Base-by-base conservation (phyloP, 2,888 invertebrate species). In the Ceramica pisi region DNA sequence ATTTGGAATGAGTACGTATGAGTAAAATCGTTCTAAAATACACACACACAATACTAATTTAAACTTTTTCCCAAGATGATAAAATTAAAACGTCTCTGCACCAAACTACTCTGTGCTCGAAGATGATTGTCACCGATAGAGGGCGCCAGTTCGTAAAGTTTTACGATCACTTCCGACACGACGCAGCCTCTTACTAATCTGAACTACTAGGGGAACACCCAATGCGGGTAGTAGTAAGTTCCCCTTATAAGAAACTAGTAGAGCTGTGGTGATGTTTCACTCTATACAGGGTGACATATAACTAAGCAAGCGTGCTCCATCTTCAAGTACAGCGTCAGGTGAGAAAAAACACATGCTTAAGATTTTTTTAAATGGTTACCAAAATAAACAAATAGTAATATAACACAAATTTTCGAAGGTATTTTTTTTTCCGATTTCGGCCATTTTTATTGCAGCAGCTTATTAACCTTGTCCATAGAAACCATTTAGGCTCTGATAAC, bases 81-180 rank as follows among this genome's bases (percentile, higher is more conserved):
- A 35, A 53, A 19, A 8, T 2, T 14, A 35, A 35, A 7, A 12
- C 0, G 31, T 66, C 70, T 83, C 61, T 60, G 1, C 1, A 1
- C 6, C 2, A 56, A 55, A 9, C 66, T 91, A 87, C 88, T 89
- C 93, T 93, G 73, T 78, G 46, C 56, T 59, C 50, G 76, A 86
- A 91, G 90, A 94, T 94, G 94, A 95, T 95, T 94, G 94, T 94
- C 93, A 91, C 93, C 91, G 94, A 95, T 95, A 95, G 92, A 94
- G 94, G 94, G 94, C 94, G 93, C 87, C 89, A 94, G 94, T 95
- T 94, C 95, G 94, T 95, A 95, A 95, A 95, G 90, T 95, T 95
- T 95, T 95, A 95, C 94, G 95, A 95, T 86, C 84, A 88, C 92
- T 92, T 94, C 94, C 94, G 92, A 93, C 92, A 92, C 92, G 92